phyloP scores from a whole-genome alignment of 2,888 invertebrate genomes.

The Drosophila atripex region DNA sequence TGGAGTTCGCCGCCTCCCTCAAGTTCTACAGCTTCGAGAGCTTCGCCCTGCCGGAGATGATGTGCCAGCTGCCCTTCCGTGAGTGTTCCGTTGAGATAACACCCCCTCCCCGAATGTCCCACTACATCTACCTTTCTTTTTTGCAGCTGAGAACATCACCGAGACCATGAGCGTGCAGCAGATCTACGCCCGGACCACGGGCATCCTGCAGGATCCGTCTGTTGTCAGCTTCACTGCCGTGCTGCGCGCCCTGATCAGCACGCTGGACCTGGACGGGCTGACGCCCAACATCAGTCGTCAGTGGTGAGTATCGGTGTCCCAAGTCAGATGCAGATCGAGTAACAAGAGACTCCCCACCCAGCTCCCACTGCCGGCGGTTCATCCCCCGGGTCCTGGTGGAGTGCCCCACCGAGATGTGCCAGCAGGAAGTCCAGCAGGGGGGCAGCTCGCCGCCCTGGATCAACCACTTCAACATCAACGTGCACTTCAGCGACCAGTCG shows the following conservation, averaged over 20 bases:
- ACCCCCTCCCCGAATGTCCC: no score
- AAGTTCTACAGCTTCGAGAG: conserved; percentile 55
- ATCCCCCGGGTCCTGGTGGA: conserved; percentile 51
- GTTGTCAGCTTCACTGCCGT: conserved; percentile 88
- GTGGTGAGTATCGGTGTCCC: conserved; percentile 81
- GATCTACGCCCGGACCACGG: conserved; percentile 84
- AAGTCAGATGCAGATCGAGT: conserved; percentile 49
- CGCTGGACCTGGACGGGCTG: conserved; percentile 89
- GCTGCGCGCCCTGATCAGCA: conserved; percentile 87
- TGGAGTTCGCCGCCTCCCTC: conserved; percentile 68
- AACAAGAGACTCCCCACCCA: conserved; percentile 22
- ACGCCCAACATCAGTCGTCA: conserved; percentile 80
- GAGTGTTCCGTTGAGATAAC: conserved; percentile 8
- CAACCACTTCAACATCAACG: conserved; percentile 86
- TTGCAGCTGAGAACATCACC: conserved; percentile 63
- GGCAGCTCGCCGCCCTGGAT: conserved; percentile 65
- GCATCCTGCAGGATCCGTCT: conserved; percentile 80
- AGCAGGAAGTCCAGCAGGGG: conserved; percentile 55
- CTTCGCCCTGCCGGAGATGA: conserved; percentile 47
- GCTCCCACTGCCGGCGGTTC: conserved; percentile 69
- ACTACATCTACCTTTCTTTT: no score
- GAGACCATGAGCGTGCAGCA: conserved; percentile 87
- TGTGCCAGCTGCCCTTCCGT: conserved; percentile 82
- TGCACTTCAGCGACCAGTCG: conserved; percentile 88
- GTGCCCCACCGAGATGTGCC: conserved; percentile 78